Base-by-base conservation (phyloP, 2,113 vertebrate species). In the Myrmecophaga tridactyla region DNA sequence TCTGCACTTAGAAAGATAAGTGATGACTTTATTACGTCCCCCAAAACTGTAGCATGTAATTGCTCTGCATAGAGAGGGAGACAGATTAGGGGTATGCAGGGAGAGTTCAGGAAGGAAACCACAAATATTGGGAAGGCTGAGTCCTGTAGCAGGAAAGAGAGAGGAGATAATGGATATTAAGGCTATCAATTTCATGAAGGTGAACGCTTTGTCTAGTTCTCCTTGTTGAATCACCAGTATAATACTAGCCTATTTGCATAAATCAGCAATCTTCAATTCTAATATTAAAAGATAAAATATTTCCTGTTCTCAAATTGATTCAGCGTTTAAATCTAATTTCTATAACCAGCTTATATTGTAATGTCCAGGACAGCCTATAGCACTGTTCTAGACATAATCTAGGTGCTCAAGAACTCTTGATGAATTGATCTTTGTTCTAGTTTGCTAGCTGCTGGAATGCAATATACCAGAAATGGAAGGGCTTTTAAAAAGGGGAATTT, bases 211-310 rank as follows among this genome's bases (percentile, higher is more conserved):
- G 23, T 81, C 20, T 81, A 13, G n/a, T 65, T 72, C 20, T 58
- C 21, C 7, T 58, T 10, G 69, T 62, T 92, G 72, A 31, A 21
- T 75, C 25, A 62, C 1, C 4, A 86, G 18, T 23, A 65, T 20
- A 25, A 29, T 31, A 11, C 48, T 53, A 20, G 15, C 29, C 9
- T 90, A 20, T 65, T 53, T 73, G 12, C 6, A 80, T 46, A 70
- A 73, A 81, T 76, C 1, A 65, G 25, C 11, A 78, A 41, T 69
- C 46, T 77, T 8, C 18, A 76, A 46, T 85, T 46, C 51, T 58
- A 86, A 84, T 92, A 53, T 63, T 90, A 11, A 73, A 69, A 90
- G 78, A 90, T 65, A 56, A 95, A 90, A 75, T 83, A 1, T 67
- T 12, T 84, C 90, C 53, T 90, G 75, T 67, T 92, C 72, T 36